Base-by-base conservation (phyloP, 1,140 invertebrate genomes). In the Lerema accius region DNA sequence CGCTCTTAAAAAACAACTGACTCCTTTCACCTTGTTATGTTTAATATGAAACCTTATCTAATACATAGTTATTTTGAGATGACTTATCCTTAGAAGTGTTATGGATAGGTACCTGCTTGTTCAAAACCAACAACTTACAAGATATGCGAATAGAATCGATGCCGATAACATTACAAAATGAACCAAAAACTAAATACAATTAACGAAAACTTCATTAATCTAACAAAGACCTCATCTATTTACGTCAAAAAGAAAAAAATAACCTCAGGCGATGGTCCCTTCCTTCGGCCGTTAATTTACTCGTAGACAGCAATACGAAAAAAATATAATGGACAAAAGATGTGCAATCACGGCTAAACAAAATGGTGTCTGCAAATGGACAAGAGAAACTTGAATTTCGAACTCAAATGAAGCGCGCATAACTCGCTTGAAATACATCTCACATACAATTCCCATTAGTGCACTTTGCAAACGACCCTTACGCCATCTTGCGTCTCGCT, bases 401-500 rank as follows among this genome's bases (percentile, higher is more conserved):
- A 59, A 48, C 53, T 46, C 55, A 59, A 59, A 59, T 48, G 42
- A 59, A 59, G 55, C 55, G 43, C 43, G 32, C 55, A 59, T 59
- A 59, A 59, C 55, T 59, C 55, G 43, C 15, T 35, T 23, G 40
- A 58, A 39, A 58, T 58, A 58, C 42, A 45, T 58, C 76, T 76
- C 71, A 81, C 63, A 73, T 76, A 86, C 81, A 84, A 82, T 80
- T 79, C 77, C 82, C 83, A 89, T 89, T 86, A 89, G 84, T 78
- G 77, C 69, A 86, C 85, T 84, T 86, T 67, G 82, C 86, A 73
- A 86, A 84, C 78, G 78, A 78, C 73, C 73, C 76, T 73, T 66
- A 76, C 59, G 55, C 51, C 39, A 50, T 53, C 66, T 14, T 61
- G 61, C 62, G 14, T 84, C 84, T 73, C 75, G 45, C 79, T 89